Evolutionary conservation across 2,113 vertebrate species (phyloP).

Genomic region (Bagarius yarrelli): DNA sequence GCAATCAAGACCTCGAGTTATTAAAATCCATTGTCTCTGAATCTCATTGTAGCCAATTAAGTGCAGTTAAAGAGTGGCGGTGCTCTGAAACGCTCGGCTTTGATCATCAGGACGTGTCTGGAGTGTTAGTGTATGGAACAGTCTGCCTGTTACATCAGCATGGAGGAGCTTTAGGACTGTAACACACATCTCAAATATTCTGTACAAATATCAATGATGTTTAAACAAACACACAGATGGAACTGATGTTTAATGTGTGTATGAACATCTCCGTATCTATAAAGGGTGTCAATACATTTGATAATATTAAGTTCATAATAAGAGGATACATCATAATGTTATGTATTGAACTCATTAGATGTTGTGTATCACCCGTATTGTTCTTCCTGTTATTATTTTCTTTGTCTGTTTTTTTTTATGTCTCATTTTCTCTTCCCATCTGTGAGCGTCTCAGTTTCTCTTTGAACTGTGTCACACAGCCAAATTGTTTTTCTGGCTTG

Average conservation of each 20-base stretch:
- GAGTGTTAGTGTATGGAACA: constrained; percentile 25
- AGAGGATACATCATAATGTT: neutral
- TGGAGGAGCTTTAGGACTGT: constrained; percentile 21
- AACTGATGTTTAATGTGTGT: neutral
- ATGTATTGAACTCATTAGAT: neutral
- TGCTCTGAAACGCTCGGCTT: constrained; percentile 43
- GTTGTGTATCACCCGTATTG: neutral
- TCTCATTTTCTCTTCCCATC: constrained; percentile 23
- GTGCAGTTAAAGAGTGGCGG: constrained; percentile 56
- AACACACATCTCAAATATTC: neutral
- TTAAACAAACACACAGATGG: neutral
- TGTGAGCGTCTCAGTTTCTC: constrained; percentile 33
- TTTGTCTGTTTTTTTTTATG: constrained; percentile 16
- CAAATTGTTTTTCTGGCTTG: constrained; percentile 46
- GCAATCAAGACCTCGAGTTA: constrained; percentile 61
- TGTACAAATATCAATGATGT: neutral
- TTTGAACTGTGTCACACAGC: constrained; percentile 47
- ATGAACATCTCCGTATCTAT: too few relatives aligned
- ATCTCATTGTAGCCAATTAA: constrained; percentile 66
- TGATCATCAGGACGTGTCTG: constrained; percentile 48
- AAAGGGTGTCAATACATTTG: neutral
- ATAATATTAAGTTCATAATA: neutral
- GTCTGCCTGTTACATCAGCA: neutral
- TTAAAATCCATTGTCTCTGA: constrained; percentile 66
- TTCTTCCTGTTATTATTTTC: constrained; percentile 18